Evolutionary conservation across 2,113 vertebrate species (phyloP).

Genomic region (Notechis scutatus): DNA sequence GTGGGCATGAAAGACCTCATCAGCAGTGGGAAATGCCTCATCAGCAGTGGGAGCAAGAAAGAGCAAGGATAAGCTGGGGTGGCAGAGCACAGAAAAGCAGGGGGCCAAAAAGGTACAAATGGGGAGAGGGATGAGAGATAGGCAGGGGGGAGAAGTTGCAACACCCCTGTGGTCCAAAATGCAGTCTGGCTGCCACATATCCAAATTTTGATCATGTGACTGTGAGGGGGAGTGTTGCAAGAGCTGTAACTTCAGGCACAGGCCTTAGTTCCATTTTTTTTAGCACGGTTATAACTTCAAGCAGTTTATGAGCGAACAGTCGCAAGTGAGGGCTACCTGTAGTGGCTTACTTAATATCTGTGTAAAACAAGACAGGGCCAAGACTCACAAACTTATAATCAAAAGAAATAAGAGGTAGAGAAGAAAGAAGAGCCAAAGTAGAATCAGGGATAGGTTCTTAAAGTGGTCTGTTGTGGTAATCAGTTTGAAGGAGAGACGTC

Average conservation of each 20-base stretch:
- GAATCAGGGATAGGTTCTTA: not conserved
- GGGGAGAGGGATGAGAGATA: not conserved
- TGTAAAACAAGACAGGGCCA: not conserved
- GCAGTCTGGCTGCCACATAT: not conserved
- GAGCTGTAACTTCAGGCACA: not conserved
- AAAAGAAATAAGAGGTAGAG: not conserved
- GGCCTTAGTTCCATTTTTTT: not conserved
- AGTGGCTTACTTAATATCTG: not conserved
- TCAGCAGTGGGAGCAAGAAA: not conserved
- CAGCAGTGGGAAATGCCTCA: not conserved
- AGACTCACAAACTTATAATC: not conserved
- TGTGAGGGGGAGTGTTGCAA: not conserved
- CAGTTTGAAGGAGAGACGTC: not conserved
- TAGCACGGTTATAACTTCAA: not conserved
- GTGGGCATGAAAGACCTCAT: not conserved
- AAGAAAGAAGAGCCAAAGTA: not conserved
- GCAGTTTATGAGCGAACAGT: not conserved
- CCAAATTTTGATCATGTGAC: not conserved
- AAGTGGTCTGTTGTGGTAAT: not conserved
- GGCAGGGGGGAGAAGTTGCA: not conserved
- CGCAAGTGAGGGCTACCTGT: not conserved
- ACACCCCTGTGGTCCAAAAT: not conserved
- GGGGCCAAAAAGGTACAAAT: not conserved
- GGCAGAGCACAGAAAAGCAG: not conserved
- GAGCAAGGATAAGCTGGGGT: not conserved